Conservation (phyloP, 2,888 invertebrate genomes). For the Subacronicta megacephala region DNA sequence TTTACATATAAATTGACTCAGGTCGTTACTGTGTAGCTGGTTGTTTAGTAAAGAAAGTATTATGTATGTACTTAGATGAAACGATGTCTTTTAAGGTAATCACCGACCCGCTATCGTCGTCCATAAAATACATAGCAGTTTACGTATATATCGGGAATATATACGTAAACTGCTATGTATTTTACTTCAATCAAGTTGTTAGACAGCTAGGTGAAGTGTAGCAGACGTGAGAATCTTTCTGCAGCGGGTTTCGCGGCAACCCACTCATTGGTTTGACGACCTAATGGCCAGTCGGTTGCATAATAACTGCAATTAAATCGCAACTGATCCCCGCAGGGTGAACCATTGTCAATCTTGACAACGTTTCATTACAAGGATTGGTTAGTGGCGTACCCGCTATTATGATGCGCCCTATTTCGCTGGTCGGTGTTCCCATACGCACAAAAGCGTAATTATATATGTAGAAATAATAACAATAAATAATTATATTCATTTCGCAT, state of each 20-base stretch:
- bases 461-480: constrained; percentile 20
- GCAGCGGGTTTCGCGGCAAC: constrained; percentile 53
- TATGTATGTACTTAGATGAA: constrained; percentile 9
- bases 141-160: no score
- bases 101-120: constrained; percentile 13
- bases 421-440: constrained; percentile 25
- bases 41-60: constrained; percentile 35
- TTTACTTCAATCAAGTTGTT: constrained; percentile 57
- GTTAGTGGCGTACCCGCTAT: constrained; percentile 41
- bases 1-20: not conserved
- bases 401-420: constrained; percentile 42
- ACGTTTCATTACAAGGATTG: constrained; percentile 62
- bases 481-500: constrained; percentile 6
- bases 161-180: constrained; percentile 39
- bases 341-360: constrained; percentile 65
- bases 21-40: not conserved
- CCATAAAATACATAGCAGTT: no score
- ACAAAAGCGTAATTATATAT: constrained; percentile 12
- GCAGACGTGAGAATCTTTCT: constrained; percentile 64
- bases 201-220: constrained; percentile 64
- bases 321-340: constrained; percentile 62
- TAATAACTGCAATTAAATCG: constrained; percentile 81
- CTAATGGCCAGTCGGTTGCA: constrained; percentile 69
- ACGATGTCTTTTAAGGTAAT: constrained; percentile 35
- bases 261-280: constrained; percentile 63